A percentile compares a stretch with the other conserved stretches of the same genome.
phyloP scores from a whole-genome alignment of 2,797 vertebrate genomes.

The Synanceia verrucosa region DNA sequence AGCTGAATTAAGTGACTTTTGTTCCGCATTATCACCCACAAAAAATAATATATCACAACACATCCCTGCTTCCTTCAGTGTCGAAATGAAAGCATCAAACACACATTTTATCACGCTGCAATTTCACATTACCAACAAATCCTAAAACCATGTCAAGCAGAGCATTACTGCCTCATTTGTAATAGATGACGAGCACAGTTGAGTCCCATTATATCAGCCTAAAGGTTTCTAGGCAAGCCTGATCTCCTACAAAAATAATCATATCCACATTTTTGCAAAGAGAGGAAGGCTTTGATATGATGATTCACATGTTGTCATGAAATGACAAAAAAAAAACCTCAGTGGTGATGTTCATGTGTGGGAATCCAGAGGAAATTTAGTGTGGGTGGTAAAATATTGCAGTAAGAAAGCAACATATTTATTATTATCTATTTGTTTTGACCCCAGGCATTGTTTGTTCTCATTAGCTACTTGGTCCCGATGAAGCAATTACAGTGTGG shows the following conservation, averaged over 20 bases:
- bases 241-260: conserved; percentile 22
- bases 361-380: not conserved
- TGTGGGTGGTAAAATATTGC: not conserved
- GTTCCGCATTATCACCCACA: not conserved
- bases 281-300: not conserved
- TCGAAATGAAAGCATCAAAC: not conserved
- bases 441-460: conserved; percentile 6
- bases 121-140: conserved; percentile 24
- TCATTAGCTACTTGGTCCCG: conserved; percentile 3
- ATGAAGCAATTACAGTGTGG: conserved; percentile 16
- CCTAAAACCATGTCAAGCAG: conserved; percentile 5
- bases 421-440: not conserved
- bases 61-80: not conserved
- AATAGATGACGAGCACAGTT: not conserved
- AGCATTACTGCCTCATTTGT: conserved; percentile 14
- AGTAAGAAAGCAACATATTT: not conserved
- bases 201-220: conserved; percentile 20
- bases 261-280: not conserved
- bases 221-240: conserved; percentile 10
- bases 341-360: not conserved
- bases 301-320: conserved; percentile 1
- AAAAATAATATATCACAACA: not conserved
- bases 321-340: not conserved
- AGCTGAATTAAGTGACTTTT: not conserved
- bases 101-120: not conserved